These are phyloP conservation scores for Conopomorpha cramerella DNA, from an alignment of 1,140 invertebrate species.

Conservation along the genomic window DNA sequence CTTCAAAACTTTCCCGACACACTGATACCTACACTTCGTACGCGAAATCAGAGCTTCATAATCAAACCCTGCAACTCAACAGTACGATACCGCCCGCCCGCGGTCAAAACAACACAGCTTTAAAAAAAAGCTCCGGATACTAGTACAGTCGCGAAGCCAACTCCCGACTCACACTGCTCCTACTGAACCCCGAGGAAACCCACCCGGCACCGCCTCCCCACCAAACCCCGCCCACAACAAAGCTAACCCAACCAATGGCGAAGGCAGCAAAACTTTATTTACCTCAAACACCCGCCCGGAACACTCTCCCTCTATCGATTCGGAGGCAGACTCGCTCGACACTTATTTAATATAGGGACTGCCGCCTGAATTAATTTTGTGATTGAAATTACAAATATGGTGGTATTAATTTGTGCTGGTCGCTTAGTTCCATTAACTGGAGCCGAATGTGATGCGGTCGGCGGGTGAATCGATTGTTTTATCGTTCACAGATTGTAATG, in stretches of 20 bases:
- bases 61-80: no score
- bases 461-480: no score
- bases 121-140: no score
- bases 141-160: no score
- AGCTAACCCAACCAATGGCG: slow-evolving; percentile 18
- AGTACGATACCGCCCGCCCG: no score
- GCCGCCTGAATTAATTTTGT: slow-evolving; percentile 47
- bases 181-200: background rate
- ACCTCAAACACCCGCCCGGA: slow-evolving; percentile 31
- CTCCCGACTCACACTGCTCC: background rate
- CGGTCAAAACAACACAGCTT: no score
- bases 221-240: slow-evolving; percentile 13
- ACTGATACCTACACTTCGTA: no score
- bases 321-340: slow-evolving; percentile 16
- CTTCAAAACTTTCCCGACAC: no score
- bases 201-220: slow-evolving; percentile 1
- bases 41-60: no score
- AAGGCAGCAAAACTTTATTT: slow-evolving; percentile 36
- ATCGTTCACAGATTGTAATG: slow-evolving; percentile 8
- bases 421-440: slow-evolving; percentile 36
- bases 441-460: slow-evolving; percentile 13
- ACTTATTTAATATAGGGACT: slow-evolving; percentile 52
- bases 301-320: slow-evolving; percentile 44
- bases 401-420: slow-evolving; percentile 41
- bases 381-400: slow-evolving; percentile 44